Evolutionary conservation across 2,888 invertebrate species (phyloP).

Genomic region (Melitaea athalia): DNA sequence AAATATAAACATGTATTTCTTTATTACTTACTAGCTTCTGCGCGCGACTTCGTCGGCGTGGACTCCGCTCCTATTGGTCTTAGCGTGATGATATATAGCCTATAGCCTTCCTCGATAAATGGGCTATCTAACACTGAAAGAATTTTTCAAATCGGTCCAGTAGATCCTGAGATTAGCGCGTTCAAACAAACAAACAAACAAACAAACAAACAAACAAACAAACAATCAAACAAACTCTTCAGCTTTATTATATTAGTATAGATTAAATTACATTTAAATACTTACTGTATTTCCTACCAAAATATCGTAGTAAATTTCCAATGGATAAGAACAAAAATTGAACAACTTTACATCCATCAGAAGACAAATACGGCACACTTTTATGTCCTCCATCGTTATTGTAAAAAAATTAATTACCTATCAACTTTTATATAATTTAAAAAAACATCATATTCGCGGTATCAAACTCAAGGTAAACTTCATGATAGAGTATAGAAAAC

Average conservation of each 20-base stretch:
- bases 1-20: neutral
- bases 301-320: conserved; percentile 59
- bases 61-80: too few relatives aligned
- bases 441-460: conserved; percentile 60
- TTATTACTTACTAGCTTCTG: too few relatives aligned
- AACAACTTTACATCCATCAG: conserved; percentile 61
- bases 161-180: too few relatives aligned
- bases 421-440: conserved; percentile 38
- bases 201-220: too few relatives aligned
- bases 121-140: too few relatives aligned
- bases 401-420: conserved; percentile 19
- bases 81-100: too few relatives aligned
- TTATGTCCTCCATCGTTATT: conserved; percentile 56
- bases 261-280: conserved; percentile 29
- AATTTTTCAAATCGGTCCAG: too few relatives aligned
- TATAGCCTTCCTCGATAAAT: too few relatives aligned
- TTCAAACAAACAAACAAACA: too few relatives aligned
- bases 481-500: conserved; percentile 68
- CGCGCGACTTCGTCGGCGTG: too few relatives aligned
- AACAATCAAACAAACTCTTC: too few relatives aligned
- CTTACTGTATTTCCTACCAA: conserved; percentile 64
- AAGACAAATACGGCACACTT: conserved; percentile 71
- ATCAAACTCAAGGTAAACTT: conserved; percentile 25
- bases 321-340: conserved; percentile 54
- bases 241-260: too few relatives aligned